Base-by-base conservation (phyloP, 2,113 vertebrate genomes). In the Vimba vimba region DNA sequence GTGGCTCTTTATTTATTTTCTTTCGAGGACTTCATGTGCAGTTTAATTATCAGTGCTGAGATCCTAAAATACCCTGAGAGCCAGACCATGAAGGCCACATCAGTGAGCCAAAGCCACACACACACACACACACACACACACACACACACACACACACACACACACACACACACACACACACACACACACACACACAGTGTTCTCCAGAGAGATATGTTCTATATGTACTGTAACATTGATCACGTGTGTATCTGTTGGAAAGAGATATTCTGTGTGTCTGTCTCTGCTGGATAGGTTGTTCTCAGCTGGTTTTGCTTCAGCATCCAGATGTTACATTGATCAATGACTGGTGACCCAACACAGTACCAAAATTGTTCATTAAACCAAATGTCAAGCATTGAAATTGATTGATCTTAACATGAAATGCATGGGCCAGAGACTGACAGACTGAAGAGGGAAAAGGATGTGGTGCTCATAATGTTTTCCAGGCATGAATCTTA, bases 11-110 rank as follows among this genome's bases (percentile, higher is more conserved):
- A 45, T 73, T 73, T 73, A 45, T 43, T 43, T 73, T 43, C 11
- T 45, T n/a, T 12, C 36, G 19, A 36, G 39, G 39, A 45, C 69
- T 45, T 74, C 21, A n/a, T 74, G 69, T 45, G 69, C 39, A 74
- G 23, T 74, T 45, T n/a, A 74, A 45, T 74, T 25, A 74, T 45
- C 36, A 74, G 69, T 1, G 69, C 36, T 13, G 69, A n/a, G 23
- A 74, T 74, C 69, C 39, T n/a, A 13, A 74, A 74, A 74, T 74
- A 25, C 39, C 11, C 11, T 13, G 69, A 25, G 69, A 74, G 39
- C 4, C 69, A 74, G 69, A 45, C 36, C 69, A 74, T 7, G 39
- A 74, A 74, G 71, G 71, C 71, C 71, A 74, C 71, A 47, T 74
- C 71, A 74, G 39, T n/a, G 69, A 74, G 69, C 11, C 69, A 74